phyloP scores from a whole-genome alignment of 2,113 vertebrate species.

The Nannospalax galili region DNA sequence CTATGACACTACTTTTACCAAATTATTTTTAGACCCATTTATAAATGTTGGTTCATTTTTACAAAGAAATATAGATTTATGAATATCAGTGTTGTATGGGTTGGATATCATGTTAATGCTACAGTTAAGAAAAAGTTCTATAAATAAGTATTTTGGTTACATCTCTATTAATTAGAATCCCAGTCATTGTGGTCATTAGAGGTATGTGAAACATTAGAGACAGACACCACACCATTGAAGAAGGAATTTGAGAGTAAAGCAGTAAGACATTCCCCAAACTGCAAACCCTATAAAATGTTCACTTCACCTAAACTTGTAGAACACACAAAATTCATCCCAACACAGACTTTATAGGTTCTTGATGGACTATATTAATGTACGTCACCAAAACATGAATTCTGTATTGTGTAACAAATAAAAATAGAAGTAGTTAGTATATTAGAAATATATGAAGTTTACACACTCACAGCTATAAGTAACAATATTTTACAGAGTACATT shows the following conservation, averaged over 20 bases:
- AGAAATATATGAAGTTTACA: neutral
- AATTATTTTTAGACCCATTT: slow-evolving; percentile 5
- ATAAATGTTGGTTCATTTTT: neutral
- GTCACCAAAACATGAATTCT: neutral
- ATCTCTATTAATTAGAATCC: neutral
- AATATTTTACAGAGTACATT: neutral
- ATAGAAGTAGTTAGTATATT: neutral
- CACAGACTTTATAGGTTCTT: neutral
- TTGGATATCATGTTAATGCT: neutral
- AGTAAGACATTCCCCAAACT: too few relatives aligned
- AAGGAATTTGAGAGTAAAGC: too few relatives aligned
- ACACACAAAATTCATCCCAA: neutral
- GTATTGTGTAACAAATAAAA: neutral
- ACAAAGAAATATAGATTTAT: neutral
- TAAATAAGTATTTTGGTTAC: neutral
- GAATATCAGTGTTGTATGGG: neutral
- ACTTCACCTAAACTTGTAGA: neutral
- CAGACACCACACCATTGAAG: too few relatives aligned
- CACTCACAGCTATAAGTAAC: neutral
- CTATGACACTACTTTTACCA: neutral
- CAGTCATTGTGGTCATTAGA: too few relatives aligned
- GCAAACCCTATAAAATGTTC: neutral
- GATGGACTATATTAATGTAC: neutral
- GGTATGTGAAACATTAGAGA: too few relatives aligned
- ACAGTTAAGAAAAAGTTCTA: neutral